Percentiles rank a stretch among this genome's conserved stretches.
Evolutionary conservation across 1,140 invertebrate species (phyloP).

Genomic region (Thaumetopoea pityocampa): DNA sequence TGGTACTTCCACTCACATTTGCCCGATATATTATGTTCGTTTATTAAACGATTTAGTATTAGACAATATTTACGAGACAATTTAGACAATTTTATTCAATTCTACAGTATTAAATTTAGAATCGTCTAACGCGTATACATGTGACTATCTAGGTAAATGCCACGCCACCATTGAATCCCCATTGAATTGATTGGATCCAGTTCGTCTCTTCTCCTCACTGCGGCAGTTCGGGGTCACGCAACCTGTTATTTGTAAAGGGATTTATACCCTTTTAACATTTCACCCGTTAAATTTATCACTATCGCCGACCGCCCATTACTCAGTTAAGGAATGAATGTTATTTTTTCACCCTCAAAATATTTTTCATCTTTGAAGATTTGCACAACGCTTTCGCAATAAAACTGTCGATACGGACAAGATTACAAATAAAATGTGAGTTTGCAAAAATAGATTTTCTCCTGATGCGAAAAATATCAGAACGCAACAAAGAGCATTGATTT

Average conservation of each 20-base stretch:
- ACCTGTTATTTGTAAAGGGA: slow-evolving; percentile 58
- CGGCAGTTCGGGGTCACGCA: slow-evolving; percentile 44
- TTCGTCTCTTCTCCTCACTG: no score
- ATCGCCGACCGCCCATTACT: slow-evolving; percentile 24
- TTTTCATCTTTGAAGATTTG: slow-evolving; percentile 11
- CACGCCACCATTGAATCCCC: no score
- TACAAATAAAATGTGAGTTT: slow-evolving; percentile 11
- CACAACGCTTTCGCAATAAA: slow-evolving; percentile 16
- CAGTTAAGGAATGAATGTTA: slow-evolving; percentile 38
- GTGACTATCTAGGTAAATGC: no score
- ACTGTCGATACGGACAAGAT: slow-evolving; percentile 10
- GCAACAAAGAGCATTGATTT: slow-evolving; percentile 26
- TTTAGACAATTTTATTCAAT: no score
- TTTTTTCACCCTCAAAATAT: slow-evolving; percentile 31
- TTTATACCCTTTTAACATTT: slow-evolving; percentile 51
- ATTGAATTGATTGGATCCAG: no score
- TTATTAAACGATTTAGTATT: no score
- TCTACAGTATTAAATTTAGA: no score
- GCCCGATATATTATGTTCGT: no score
- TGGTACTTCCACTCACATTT: no score
- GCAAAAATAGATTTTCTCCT: slow-evolving; percentile 17
- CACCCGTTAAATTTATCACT: slow-evolving; percentile 46
- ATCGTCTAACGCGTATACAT: no score
- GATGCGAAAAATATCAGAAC: slow-evolving; percentile 18
- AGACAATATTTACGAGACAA: no score